Evolutionary conservation across 2,113 vertebrate genomes (phyloP).

Genomic region (Charina bottae): DNA sequence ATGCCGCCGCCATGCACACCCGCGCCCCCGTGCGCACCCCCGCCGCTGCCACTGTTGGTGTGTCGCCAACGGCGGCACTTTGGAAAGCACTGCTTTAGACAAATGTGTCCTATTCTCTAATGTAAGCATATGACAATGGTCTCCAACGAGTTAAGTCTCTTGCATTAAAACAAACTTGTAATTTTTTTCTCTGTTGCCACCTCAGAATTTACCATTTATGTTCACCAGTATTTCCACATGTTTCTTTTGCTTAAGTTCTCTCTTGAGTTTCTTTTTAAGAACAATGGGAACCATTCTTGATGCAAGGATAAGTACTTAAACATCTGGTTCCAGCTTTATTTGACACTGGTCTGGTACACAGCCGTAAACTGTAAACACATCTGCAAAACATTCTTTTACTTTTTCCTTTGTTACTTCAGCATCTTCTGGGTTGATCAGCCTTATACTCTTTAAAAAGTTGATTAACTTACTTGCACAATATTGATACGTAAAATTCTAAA

Average conservation of each 20-base stretch:
- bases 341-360: background rate
- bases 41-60: too few species aligned
- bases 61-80: too few species aligned
- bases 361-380: background rate
- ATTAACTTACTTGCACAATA: background rate
- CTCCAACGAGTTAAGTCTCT: background rate
- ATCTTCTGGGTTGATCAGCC: background rate
- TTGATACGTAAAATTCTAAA: background rate
- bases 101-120: background rate
- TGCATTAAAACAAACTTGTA: background rate
- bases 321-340: background rate
- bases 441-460: background rate
- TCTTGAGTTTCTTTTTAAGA: background rate
- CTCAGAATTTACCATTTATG: background rate
- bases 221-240: background rate
- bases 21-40: too few species aligned
- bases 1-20: too few species aligned
- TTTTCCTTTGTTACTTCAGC: background rate
- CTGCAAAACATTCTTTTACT: slow-evolving; percentile 7
- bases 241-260: slow-evolving; percentile 1
- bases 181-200: background rate
- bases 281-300: background rate
- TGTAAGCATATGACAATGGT: background rate
- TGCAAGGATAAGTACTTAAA: background rate
- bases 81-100: too few species aligned